Base-by-base conservation (phyloP, 2,797 vertebrate species). In the Anniella stebbinsi region DNA sequence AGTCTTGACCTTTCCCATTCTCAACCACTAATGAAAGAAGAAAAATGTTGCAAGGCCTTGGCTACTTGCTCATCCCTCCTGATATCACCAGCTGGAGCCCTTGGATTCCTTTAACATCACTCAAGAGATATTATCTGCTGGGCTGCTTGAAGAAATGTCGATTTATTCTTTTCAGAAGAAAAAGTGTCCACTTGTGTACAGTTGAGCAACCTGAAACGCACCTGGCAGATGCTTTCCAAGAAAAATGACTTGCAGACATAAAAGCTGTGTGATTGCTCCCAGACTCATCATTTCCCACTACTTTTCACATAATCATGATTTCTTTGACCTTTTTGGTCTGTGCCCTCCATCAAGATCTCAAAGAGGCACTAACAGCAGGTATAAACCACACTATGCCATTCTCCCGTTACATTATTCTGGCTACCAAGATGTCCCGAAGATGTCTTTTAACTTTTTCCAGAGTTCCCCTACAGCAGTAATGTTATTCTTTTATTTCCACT, bases 281-380 rank as follows among this genome's bases (percentile, higher is more conserved):
- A 89, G 92, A 83, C 25, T 91, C 92, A 91, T 91, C 92, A 89
- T 75, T 94, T 94, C 87, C 90, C 89, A 89, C 81, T 92, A 87
- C 88, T 93, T 96, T 95, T 93, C 80, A 90, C 73, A 82, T 93
- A 91, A 93, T 77, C 84, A 2, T 92, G 45, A 88, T 95, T 95
- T 90, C 21, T 80, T 66, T 21, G 0, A 69, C 92, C 92, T 93
- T 88, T 89, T 83, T 60, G 88, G 66, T 89, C 95, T 95, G 90
- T 92, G 84, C 54, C 87, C 60, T 91, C 86, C 76, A 93, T 78
- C 72, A 75, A 88, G 90, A 7, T 92, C 84, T 89, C 30, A 92
- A 89, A 85, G 90, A 89, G 81, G 87, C 9, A 84, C 51, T 84
- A 93, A 86, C 93, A 89, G 1, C 69, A 92, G 83, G 66, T 88